These are phyloP conservation scores for Hydrotaea cyrtoneurina DNA, from an alignment of 2,888 invertebrate genomes.

Conservation along the genomic window DNA sequence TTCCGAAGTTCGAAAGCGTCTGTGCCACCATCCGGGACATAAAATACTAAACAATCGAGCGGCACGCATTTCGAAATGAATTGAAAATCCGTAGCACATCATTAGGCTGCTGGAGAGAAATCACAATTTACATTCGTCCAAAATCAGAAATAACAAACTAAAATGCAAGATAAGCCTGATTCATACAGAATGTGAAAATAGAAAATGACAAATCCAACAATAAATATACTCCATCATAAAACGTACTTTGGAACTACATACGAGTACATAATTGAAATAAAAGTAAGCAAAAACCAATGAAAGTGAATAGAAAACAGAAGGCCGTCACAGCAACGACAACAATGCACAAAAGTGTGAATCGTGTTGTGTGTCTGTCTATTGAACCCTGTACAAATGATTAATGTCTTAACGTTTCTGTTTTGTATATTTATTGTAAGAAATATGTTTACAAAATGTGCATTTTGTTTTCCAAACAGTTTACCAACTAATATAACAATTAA, in stretches of 20 bases:
- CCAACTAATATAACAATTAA: conserved; percentile 34
- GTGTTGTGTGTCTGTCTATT: no score
- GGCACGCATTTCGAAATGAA: no score
- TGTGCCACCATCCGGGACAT: no score
- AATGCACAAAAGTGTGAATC: neutral
- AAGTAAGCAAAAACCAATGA: neutral
- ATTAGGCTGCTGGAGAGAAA: no score
- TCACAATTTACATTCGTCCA: no score
- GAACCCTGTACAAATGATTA: neutral
- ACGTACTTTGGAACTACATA: conserved; percentile 51
- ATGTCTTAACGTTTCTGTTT: neutral
- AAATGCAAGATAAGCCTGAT: no score
- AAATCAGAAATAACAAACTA: no score
- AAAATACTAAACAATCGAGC: no score
- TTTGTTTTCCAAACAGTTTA: neutral
- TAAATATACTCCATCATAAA: neutral
- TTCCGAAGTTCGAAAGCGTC: no score
- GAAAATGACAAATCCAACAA: conserved; percentile 34
- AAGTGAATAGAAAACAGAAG: neutral
- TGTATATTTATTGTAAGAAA: conserved; percentile 9
- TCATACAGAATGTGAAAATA: conserved; percentile 21
- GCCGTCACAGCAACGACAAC: neutral
- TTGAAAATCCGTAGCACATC: no score
- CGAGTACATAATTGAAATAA: conserved; percentile 31
- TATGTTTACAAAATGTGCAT: conserved; percentile 22